phyloP scores from a whole-genome alignment of 1,140 invertebrate species.

The Lordiphosa mommai region DNA sequence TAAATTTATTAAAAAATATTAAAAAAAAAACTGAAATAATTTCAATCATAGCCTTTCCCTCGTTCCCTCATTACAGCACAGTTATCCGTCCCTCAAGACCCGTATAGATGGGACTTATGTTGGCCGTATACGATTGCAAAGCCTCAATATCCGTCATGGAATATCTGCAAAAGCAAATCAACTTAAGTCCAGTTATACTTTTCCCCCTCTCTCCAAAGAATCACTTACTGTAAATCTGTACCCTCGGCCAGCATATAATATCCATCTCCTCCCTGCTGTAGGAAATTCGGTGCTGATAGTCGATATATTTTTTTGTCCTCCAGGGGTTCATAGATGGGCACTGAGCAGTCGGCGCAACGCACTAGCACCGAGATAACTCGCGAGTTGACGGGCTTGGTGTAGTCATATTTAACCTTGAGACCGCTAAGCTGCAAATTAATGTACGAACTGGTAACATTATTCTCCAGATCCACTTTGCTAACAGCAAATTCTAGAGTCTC shows the following conservation, averaged over 20 bases:
- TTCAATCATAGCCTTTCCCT: neutral
- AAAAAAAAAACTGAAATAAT: constrained; percentile 7
- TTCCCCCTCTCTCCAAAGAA: neutral
- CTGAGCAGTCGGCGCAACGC: constrained; percentile 84
- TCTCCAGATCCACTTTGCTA: constrained; percentile 52
- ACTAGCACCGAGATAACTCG: constrained; percentile 82
- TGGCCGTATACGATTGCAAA: constrained; percentile 45
- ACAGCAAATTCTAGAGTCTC: constrained; percentile 84
- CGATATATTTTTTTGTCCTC: constrained; percentile 82
- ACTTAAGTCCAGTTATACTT: neutral
- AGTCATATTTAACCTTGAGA: constrained; percentile 81
- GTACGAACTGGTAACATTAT: constrained; percentile 79
- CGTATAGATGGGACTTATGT: constrained; percentile 60
- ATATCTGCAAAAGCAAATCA: constrained; percentile 38
- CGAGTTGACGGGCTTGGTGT: constrained; percentile 81
- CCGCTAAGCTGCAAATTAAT: constrained; percentile 84
- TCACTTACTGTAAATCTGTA: constrained; percentile 54
- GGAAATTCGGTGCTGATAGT: constrained; percentile 83
- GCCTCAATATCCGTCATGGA: constrained; percentile 63
- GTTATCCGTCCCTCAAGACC: constrained; percentile 79
- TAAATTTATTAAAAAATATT: neutral
- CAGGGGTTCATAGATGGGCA: constrained; percentile 83
- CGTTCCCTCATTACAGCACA: constrained; percentile 35
- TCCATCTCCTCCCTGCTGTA: constrained; percentile 86
- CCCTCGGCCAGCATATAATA: constrained; percentile 78